Evolutionary conservation across 2,888 invertebrate species (phyloP).

Genomic region (Xylota sylvarum): DNA sequence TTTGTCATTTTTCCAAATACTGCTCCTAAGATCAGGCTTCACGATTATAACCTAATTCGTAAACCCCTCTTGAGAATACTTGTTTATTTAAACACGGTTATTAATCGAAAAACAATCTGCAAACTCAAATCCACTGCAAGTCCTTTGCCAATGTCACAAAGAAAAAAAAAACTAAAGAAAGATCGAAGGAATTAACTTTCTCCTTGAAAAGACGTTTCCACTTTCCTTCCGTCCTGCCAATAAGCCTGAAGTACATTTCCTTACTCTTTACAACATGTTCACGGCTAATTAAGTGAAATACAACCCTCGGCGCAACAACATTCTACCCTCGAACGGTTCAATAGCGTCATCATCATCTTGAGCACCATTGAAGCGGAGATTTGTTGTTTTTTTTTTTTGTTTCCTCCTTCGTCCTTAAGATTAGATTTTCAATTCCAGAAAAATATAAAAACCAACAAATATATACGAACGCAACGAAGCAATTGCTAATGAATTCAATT

Average conservation of each 20-base stretch:
- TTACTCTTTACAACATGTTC: constrained; percentile 29
- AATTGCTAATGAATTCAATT: constrained; percentile 54
- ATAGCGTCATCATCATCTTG: constrained; percentile 26
- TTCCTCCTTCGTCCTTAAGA: constrained; percentile 5
- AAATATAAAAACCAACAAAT: background rate
- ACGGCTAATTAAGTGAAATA: constrained; percentile 51
- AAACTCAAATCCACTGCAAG: background rate
- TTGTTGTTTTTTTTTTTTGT: background rate
- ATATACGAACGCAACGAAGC: constrained; percentile 21
- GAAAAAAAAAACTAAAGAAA: too few species aligned
- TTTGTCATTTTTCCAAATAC: too few species aligned
- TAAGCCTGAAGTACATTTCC: background rate
- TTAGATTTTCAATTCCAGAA: constrained; percentile 28
- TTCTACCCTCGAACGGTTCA: constrained; percentile 25
- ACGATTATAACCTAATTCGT: too few species aligned
- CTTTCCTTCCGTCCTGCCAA: background rate
- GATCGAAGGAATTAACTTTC: background rate
- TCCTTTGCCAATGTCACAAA: background rate
- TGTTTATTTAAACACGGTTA: too few species aligned
- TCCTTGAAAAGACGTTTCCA: background rate
- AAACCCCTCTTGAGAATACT: too few species aligned
- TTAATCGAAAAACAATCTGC: too few species aligned
- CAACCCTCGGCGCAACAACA: constrained; percentile 15
- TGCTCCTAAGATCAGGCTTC: too few species aligned
- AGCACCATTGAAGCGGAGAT: constrained; percentile 38